Evolutionary conservation across 2,888 invertebrate species (phyloP), one percentile per base, ranked within the genome.

Genomic region (Linnaemya tessellans): DNA sequence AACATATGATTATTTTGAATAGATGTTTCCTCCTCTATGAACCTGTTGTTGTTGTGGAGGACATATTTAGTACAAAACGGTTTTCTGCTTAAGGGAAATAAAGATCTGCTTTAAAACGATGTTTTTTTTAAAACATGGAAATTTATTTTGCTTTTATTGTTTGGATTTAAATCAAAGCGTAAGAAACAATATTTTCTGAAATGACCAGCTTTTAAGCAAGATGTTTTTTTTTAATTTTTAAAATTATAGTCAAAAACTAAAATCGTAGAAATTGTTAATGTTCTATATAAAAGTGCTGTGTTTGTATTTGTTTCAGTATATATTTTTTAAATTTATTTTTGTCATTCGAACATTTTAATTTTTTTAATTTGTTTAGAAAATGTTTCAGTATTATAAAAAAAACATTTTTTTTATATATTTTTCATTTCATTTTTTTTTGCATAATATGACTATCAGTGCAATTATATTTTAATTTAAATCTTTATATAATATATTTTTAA

Each of bases 381-480:
- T 25, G 13, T 22, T 54, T 54, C 3, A 67, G n/a, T 30, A n/a
- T 56, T 70, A 10, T 54, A 41, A 20, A n/a, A 54, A 49, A 58
- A 62, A 35, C 41, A 13, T 20, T 30, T 43, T 56, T 15, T 0
- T n/a, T n/a, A n/a, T n/a, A n/a, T n/a, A n/a, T n/a, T n/a, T n/a
- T n/a, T n/a, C n/a, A n/a, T n/a, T n/a, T 30, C 2, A 30, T 41
- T 80, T 0, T 60, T 54, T 54, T 64, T 81, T 84, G 84, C 81
- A 75, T 85, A 85, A 82, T 80, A 85, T 82, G 79, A 75, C 85
- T 85, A 85, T 85, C 85, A 82, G 85, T 85, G 85, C 85, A 85
- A 85, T 85, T 82, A 85, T 75, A 67, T 51, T 77, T 81, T 65
- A 46, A 65, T 60, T 67, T 68, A 46, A 64, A 54, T 56, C 25